Evolutionary conservation across 2,888 invertebrate species (phyloP).

Genomic region (Harpagoxenus sublaevis): DNA sequence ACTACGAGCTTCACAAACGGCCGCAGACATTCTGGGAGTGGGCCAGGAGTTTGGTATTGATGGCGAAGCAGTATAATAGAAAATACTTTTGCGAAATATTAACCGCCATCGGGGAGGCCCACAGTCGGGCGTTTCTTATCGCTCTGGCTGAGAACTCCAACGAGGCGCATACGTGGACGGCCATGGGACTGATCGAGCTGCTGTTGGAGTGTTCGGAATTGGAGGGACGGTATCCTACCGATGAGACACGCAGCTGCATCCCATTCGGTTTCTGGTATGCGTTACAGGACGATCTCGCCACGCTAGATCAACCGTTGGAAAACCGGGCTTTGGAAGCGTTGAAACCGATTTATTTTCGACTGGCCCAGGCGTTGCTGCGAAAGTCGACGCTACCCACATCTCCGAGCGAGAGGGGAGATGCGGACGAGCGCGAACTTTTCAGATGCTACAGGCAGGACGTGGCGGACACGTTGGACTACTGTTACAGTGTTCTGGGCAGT

Average conservation of each 20-base stretch:
- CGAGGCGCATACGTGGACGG: slow-evolving; percentile 87
- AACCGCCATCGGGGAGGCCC: slow-evolving; percentile 87
- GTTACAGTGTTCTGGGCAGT: slow-evolving; percentile 93
- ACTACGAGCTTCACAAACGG: slow-evolving; percentile 75
- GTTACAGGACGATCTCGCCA: slow-evolving; percentile 90
- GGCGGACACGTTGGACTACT: slow-evolving; percentile 95
- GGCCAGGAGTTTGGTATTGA: slow-evolving; percentile 78
- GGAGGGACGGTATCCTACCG: slow-evolving; percentile 94
- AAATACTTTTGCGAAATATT: slow-evolving; percentile 82
- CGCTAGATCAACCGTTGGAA: slow-evolving; percentile 80
- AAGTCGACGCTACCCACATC: slow-evolving; percentile 92
- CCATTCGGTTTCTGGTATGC: slow-evolving; percentile 97
- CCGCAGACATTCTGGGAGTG: slow-evolving; percentile 83
- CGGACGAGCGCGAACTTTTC: slow-evolving; percentile 94
- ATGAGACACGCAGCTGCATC: slow-evolving; percentile 95
- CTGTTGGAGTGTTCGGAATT: slow-evolving; percentile 93
- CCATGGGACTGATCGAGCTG: slow-evolving; percentile 90
- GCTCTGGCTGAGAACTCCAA: slow-evolving; percentile 87
- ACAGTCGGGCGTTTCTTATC: slow-evolving; percentile 87
- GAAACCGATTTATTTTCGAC: slow-evolving; percentile 92
- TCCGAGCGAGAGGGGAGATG: slow-evolving; percentile 81
- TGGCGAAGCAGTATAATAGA: slow-evolving; percentile 78
- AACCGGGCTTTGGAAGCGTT: slow-evolving; percentile 83
- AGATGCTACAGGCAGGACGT: slow-evolving; percentile 94
- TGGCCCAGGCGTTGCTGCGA: slow-evolving; percentile 91